Evolutionary conservation across 2,888 invertebrate species (phyloP), one percentile per base, ranked within the genome.

Genomic region (Epinotia brunnichana): DNA sequence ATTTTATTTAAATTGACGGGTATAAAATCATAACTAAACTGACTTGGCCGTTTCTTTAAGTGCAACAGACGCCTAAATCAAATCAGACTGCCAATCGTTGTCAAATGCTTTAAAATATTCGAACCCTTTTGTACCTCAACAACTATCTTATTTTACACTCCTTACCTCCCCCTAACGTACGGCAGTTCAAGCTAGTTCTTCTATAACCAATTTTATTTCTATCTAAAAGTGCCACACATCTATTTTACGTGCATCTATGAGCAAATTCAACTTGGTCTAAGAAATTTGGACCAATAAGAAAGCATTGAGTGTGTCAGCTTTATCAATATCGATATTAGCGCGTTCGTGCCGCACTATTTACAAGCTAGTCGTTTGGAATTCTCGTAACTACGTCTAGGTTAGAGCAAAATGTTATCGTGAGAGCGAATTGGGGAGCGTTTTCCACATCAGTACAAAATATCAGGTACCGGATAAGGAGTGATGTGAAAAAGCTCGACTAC

Each of bases 161-260:
- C 74, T 64, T 80, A 35, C 35, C 35, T 9, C 35, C 35, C 9
- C 78, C 76, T 74, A 77, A 76, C 76, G 78, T 81, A 82, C 88
- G 91, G 91, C 91, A 91, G 90, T 90, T 85, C 84, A 74, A 76
- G 90, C 92, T 91, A 90, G 90, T 90, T 75, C 51, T 7, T 76
- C 67, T 73, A 71, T 62, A 66, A 68, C 64, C 73, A 73, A 79
- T 81, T 79, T 78, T 75, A 77, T 84, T 74, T 79, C 87, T 90
- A 90, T 87, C 88, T 90, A 90, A 81, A 79, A 78, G 90, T 90
- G 90, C 80, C 80, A 79, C 87, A 89, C 84, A 74, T 87, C 88
- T 90, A 87, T 79, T 78, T 79, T 83, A 85, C 81, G 90, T 91
- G 91, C 90, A 85, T 81, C 89, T 91, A 90, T 90, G 91, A 91